Base-by-base conservation (phyloP, 2,113 vertebrate genomes). In the Pachycephala philippinensis region DNA sequence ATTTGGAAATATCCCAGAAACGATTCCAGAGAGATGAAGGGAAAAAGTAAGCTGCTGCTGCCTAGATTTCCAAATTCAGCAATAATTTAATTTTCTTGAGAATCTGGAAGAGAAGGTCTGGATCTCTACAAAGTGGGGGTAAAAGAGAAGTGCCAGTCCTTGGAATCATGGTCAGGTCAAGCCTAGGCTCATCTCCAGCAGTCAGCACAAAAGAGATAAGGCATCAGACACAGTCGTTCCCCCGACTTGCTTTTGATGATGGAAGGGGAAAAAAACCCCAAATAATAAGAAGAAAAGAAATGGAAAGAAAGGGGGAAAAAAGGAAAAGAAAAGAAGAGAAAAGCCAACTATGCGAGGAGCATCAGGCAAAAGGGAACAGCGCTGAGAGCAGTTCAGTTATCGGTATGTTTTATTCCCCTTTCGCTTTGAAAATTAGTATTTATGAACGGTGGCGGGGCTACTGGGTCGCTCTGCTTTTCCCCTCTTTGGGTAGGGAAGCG, bases 151-250 rank as follows among this genome's bases (percentile, higher is more conserved):
- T 97, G 97, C 97, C 98, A 98, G 98, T 98, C 96, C 97, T 98
- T 97, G 97, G 98, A 97, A 98, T 99, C 99, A 99, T 99, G 98
- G 97, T 99, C 97, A 98, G 96, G 98, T 97, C 97, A 97, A 97
- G 97, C 96, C 95, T 44, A 98, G 97, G 96, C 97, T 98, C 97
- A 96, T 98, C 97, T 98, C 98, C 98, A 98, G 97, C 97, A 97
- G 95, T 92, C 95, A 97, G 91, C 92, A 93, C 71, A 83, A 95
- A 93, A 97, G 86, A 97, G 94, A 97, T 95, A 97, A 97, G 97
- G 95, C 97, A 95, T 93, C 75, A 96, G 97, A 97, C 93, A 95
- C 87, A 96, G 78, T 91, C 13, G 54, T 82, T 95, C 79, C 84
- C 90, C 68, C 52, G 21, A 93, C 81, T 94, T 42, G 91, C 59